Conservation (phyloP, 1,140 invertebrate species). For the Pseudobourletiella spinata region DNA sequence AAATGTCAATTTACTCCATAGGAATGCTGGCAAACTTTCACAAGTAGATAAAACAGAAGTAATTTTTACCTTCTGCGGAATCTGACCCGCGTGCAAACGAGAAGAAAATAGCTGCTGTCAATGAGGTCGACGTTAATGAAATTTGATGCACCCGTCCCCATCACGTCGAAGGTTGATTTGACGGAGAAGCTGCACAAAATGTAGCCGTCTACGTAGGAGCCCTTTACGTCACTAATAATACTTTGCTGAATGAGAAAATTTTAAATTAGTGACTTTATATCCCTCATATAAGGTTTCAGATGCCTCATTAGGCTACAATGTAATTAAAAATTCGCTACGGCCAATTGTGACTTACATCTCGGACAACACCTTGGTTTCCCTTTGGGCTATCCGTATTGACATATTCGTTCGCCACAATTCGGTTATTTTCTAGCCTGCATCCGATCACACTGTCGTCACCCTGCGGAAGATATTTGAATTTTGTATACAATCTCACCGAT, state of each 20-base stretch:
- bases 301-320: too few relatives aligned
- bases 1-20: too few relatives aligned
- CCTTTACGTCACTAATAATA: not conserved
- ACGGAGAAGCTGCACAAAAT: constrained; percentile 57
- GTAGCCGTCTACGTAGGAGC: constrained; percentile 49
- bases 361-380: constrained; percentile 40
- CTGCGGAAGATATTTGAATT: constrained; percentile 41
- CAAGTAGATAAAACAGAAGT: not conserved
- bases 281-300: not conserved
- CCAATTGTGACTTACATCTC: not conserved
- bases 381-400: constrained; percentile 48
- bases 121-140: constrained; percentile 59
- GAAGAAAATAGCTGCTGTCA: constrained; percentile 57
- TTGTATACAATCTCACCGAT: not conserved
- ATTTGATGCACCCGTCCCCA: constrained; percentile 46
- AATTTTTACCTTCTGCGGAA: not conserved
- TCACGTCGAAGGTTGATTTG: constrained; percentile 47
- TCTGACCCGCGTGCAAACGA: constrained; percentile 51
- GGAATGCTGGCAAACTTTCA: not conserved
- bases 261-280: too few relatives aligned
- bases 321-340: not conserved
- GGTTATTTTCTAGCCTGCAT: constrained; percentile 53
- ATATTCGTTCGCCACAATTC: constrained; percentile 57
- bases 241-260: too few relatives aligned
- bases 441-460: constrained; percentile 77